Evolutionary conservation across 2,797 vertebrate species (phyloP).

Genomic region (Pitangus sulphuratus): DNA sequence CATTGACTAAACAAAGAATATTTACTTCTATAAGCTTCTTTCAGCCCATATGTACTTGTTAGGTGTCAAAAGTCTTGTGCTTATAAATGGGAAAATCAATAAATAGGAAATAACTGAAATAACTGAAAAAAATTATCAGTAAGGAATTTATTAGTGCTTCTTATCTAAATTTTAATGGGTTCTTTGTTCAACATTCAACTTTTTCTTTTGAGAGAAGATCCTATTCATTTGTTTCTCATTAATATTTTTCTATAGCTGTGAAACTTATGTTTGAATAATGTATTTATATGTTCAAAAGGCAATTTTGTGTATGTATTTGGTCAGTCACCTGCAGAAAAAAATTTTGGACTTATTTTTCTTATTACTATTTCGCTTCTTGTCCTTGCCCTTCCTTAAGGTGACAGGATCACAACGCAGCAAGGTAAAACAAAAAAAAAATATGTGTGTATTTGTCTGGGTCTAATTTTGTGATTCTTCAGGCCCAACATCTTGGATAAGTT

Average conservation of each 20-base stretch:
- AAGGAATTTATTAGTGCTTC: background rate
- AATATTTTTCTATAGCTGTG: background rate
- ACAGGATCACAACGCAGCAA: slow-evolving; percentile 85
- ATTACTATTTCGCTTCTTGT: slow-evolving; percentile 82
- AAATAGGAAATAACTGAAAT: background rate
- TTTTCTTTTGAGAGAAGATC: slow-evolving; percentile 16
- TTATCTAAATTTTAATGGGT: background rate
- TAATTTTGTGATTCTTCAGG: slow-evolving; percentile 77
- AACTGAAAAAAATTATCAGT: background rate
- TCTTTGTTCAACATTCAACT: background rate
- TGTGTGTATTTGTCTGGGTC: slow-evolving; percentile 82
- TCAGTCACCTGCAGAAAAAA: slow-evolving; percentile 70
- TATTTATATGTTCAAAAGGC: slow-evolving; percentile 23
- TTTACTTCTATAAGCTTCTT: background rate
- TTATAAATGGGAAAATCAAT: background rate
- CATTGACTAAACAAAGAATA: background rate
- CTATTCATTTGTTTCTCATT: background rate
- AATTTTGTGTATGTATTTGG: slow-evolving; percentile 54
- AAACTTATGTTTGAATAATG: background rate
- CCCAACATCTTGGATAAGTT: slow-evolving; percentile 76
- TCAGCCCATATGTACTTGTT: background rate
- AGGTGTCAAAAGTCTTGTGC: background rate
- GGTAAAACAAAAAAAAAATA: slow-evolving; percentile 76
- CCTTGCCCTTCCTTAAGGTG: slow-evolving; percentile 82
- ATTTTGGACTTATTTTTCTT: slow-evolving; percentile 72